Percentiles rank a stretch among this genome's conserved stretches.
Evolutionary conservation across 1,140 invertebrate species (phyloP).

Genomic region (Pseudomyrmex sp.): DNA sequence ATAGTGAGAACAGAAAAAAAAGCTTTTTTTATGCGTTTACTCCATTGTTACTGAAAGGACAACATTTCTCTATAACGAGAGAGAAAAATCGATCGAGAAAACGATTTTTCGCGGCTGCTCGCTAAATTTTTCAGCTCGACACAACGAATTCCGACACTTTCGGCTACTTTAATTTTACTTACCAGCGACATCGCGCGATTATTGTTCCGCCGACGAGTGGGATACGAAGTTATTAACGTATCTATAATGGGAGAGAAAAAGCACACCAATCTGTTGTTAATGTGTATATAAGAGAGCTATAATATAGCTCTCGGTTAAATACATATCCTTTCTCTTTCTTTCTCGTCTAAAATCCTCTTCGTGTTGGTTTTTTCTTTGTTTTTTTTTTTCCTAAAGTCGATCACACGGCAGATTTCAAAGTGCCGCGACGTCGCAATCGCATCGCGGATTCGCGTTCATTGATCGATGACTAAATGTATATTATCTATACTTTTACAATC

Average conservation of each 20-base stretch:
- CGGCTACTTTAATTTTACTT: slow-evolving; percentile 46
- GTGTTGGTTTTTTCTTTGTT: neutral
- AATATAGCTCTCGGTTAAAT: slow-evolving; percentile 53
- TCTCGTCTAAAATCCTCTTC: slow-evolving; percentile 1
- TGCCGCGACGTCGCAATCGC: slow-evolving; percentile 36
- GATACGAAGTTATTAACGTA: slow-evolving; percentile 54
- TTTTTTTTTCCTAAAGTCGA: slow-evolving; percentile 47
- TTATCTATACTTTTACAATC: slow-evolving; percentile 50
- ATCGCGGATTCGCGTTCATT: slow-evolving; percentile 22
- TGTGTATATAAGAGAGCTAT: no score
- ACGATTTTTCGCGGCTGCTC: slow-evolving; percentile 16
- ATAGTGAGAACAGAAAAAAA: neutral
- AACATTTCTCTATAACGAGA: slow-evolving; percentile 1
- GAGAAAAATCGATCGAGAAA: slow-evolving; percentile 10
- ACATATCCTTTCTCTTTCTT: slow-evolving; percentile 23
- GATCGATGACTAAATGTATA: slow-evolving; percentile 58
- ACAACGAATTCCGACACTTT: slow-evolving; percentile 59
- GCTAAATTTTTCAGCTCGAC: slow-evolving; percentile 14
- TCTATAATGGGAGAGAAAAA: slow-evolving; percentile 57
- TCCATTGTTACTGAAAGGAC: neutral
- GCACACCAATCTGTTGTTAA: slow-evolving; percentile 64
- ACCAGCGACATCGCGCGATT: slow-evolving; percentile 61
- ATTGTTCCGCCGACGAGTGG: slow-evolving; percentile 36
- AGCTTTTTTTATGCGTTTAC: neutral
- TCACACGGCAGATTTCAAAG: slow-evolving; percentile 48